Conservation (phyloP, 2,888 invertebrate genomes). For the Cheilosia soror region DNA sequence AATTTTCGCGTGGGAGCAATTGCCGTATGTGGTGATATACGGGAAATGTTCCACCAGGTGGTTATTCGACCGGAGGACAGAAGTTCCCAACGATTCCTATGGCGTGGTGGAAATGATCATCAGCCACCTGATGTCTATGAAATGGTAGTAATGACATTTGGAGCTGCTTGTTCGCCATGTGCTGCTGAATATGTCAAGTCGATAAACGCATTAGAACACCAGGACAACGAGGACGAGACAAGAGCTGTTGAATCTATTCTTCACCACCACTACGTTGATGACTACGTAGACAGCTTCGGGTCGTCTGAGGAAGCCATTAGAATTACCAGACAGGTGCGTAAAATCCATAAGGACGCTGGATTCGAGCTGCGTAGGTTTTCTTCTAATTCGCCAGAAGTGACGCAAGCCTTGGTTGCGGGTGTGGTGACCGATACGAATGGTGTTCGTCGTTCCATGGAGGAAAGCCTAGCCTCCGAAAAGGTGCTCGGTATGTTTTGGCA, state of each 20-base stretch:
- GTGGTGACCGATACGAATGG: background rate
- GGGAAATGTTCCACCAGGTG: conserved; percentile 76
- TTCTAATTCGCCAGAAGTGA: conserved; percentile 6
- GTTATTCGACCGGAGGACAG: conserved; percentile 75
- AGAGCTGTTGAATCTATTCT: conserved; percentile 42
- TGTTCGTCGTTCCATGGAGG: background rate
- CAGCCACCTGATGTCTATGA: conserved; percentile 38
- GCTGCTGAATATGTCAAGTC: conserved; percentile 66
- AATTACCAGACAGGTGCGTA: background rate
- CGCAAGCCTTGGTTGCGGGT: background rate
- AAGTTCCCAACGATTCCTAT: conserved; percentile 78
- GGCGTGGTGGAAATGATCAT: conserved; percentile 69
- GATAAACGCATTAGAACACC: background rate
- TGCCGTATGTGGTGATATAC: conserved; percentile 78
- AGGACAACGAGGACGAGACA: background rate
- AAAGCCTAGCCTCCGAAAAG: conserved; percentile 25
- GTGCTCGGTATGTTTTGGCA: conserved; percentile 75
- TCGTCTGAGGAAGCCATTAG: background rate
- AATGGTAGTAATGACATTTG: conserved; percentile 65
- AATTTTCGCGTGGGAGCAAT: conserved; percentile 79
- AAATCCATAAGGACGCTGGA: conserved; percentile 8
- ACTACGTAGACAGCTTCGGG: conserved; percentile 3
- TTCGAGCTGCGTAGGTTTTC: background rate
- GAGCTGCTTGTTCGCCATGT: conserved; percentile 56
- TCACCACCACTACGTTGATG: conserved; percentile 42